Percentiles rank a stretch among this genome's conserved stretches.
phyloP scores from a whole-genome alignment of 2,888 invertebrate genomes.

The Eudemis profundana region DNA sequence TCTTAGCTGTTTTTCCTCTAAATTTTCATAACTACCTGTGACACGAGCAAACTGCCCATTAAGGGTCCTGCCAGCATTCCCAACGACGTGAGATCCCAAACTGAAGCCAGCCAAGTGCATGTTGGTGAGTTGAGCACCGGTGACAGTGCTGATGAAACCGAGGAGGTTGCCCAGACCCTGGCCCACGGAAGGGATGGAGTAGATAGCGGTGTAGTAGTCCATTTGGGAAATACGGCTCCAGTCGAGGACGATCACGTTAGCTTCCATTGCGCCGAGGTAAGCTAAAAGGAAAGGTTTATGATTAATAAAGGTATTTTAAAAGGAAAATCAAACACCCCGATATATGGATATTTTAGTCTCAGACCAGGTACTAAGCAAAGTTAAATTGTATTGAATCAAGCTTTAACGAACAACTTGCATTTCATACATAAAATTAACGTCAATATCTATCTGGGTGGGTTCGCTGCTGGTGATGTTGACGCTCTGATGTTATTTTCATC shows the following conservation, averaged over 20 bases:
- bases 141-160: constrained; percentile 5
- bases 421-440: no score
- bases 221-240: constrained; percentile 19
- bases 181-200: constrained; percentile 13
- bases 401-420: no score
- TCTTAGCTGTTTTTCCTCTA: not conserved
- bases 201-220: constrained; percentile 19
- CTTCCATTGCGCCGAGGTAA: not conserved
- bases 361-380: no score
- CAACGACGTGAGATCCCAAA: constrained; percentile 22
- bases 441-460: no score
- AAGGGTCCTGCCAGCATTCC: constrained; percentile 13
- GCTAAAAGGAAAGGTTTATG: no score
- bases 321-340: no score
- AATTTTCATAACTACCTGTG: constrained; percentile 23
- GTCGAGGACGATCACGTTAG: constrained; percentile 27
- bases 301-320: no score
- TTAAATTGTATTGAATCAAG: no score
- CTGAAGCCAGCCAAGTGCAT: constrained; percentile 30
- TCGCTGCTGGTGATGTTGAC: no score
- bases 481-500: no score
- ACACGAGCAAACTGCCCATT: constrained; percentile 7
- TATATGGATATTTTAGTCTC: no score
- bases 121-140: not conserved
- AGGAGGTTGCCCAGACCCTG: constrained; percentile 21